Evolutionary conservation across 2,888 invertebrate genomes (phyloP), one percentile per base, ranked within the genome.

Genomic region (Athripsodes cinereus): DNA sequence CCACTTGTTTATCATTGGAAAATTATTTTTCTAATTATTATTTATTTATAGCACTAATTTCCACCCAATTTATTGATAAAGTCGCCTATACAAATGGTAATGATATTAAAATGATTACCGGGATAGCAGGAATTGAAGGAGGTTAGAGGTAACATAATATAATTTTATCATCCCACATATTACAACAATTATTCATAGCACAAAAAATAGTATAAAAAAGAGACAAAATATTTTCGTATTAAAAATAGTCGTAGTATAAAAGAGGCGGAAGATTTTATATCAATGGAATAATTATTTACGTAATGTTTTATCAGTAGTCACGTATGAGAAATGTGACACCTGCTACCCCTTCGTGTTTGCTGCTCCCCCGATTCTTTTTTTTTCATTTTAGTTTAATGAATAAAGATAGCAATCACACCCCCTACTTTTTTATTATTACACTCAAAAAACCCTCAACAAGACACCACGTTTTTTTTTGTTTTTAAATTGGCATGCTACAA

Each of bases 321-420:
- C 46, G 51, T 40, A 52, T 59, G 61, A 44, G 61, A 61, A 61
- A 22, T 46, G 52, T 16, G 50, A 61, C 61, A 61, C 61, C 61
- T 61, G 61, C 58, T 46, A 47, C 56, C 52, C 35, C 57, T 61
- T 58, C 58, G 58, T 56, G 54, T 55, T 57, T 57, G 46, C 51
- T 52, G 58, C 53, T 31, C 53, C 61, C 52, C 52, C 19, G 52
- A 22, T 49, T 51, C 57, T 54, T 62, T 54, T 54, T 57, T 59
- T 58, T 47, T 62, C 57, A 57, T 57, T 59, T 58, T 47, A 57
- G 47, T 62, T 55, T 57, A 55, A 55, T 58, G 62, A 62, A 62
- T 62, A 60, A 62, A 60, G 62, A 62, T 62, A 62, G 62, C 55
- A 46, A 62, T 62, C 62, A 49, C 55, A 55, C 55, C 52, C 55